phyloP scores from a whole-genome alignment of 2,888 invertebrate species.

The Salpingus planirostris region DNA sequence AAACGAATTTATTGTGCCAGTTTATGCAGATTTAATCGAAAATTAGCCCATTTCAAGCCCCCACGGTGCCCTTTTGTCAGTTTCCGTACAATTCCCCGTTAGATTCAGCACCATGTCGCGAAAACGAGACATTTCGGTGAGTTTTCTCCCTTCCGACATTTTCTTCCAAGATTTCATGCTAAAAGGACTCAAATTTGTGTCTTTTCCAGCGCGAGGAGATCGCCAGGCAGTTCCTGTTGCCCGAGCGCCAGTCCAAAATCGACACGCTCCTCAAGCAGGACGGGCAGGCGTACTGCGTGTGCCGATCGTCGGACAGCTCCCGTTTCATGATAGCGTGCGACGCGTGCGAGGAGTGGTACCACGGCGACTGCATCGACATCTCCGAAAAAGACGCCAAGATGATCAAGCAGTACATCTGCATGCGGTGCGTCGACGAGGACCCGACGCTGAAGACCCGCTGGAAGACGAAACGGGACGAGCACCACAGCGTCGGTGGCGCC shows the following conservation, averaged over 20 bases:
- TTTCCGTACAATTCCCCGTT: too few relatives aligned
- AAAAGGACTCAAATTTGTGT: too few relatives aligned
- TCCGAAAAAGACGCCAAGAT: constrained; percentile 87
- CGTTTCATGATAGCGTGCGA: constrained; percentile 98
- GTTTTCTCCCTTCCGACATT: constrained; percentile 3
- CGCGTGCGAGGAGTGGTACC: constrained; percentile 97
- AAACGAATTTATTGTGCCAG: too few relatives aligned
- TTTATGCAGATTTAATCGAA: too few relatives aligned
- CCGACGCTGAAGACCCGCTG: constrained; percentile 58
- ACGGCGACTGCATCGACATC: constrained; percentile 94
- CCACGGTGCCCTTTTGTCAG: too few relatives aligned
- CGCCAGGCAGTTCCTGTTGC: constrained; percentile 78
- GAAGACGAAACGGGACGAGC: constrained; percentile 35
- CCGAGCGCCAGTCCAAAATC: constrained; percentile 85
- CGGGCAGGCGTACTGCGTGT: constrained; percentile 90
- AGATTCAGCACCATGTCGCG: constrained; percentile 27
- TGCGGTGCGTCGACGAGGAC: constrained; percentile 75
- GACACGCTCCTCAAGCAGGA: constrained; percentile 80
- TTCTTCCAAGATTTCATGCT: too few relatives aligned
- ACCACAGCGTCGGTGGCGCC: constrained; percentile 10
- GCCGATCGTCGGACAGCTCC: constrained; percentile 86
- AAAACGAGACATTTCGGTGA: constrained; percentile 29
- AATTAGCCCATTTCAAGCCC: too few relatives aligned
- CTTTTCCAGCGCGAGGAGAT: constrained; percentile 73
- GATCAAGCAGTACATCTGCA: constrained; percentile 90